Evolutionary conservation across 1,140 invertebrate species (phyloP), one percentile per base, ranked within the genome.

Genomic region (Diachasma alloeum): DNA sequence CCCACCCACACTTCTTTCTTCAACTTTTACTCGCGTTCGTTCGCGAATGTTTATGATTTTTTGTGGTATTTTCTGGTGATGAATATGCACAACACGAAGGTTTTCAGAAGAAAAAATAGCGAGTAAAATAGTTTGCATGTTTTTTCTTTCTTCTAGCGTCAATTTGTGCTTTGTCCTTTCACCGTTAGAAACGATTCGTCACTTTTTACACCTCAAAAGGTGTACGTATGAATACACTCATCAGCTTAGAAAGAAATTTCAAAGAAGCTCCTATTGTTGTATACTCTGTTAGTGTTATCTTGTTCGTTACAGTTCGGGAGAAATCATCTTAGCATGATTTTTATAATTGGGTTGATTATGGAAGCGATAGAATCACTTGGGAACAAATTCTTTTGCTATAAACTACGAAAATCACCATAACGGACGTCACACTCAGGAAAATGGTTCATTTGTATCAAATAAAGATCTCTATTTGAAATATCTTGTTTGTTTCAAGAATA

Each of bases 11-110:
- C 39, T 22, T 42, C 46, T 66, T 26, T 46, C 4, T 44, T 19
- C 69, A 17, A 19, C 46, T 74, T 31, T 48, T 68, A 42, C 67
- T 46, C n/a, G 13, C 19, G 9, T 13, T 68, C 36, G 15, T 37
- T 36, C 26, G 22, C 42, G 17, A 13, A 44, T 46, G n/a, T 44
- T 67, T 74, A 66, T 68, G 31, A 31, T 37, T 22, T 36, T 68
- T 39, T 68, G 6, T 17, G 13, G 13, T 68, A 37, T 48, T 44
- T 31, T 71, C 13, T 13, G 24, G 13, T 37, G 15, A 76, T 71
- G 59, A 76, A 70, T 76, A 76, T 76, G 67, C 74, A 71, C 39
- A 76, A 59, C 44, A 70, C 74, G 69, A 26, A 53, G 69, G 4
- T 24, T 15, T 24, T 46, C 4, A 72, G 37, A 44, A 70, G 17